phyloP scores from a whole-genome alignment of 2,113 vertebrate species.

The Craseonycteris thonglongyai region DNA sequence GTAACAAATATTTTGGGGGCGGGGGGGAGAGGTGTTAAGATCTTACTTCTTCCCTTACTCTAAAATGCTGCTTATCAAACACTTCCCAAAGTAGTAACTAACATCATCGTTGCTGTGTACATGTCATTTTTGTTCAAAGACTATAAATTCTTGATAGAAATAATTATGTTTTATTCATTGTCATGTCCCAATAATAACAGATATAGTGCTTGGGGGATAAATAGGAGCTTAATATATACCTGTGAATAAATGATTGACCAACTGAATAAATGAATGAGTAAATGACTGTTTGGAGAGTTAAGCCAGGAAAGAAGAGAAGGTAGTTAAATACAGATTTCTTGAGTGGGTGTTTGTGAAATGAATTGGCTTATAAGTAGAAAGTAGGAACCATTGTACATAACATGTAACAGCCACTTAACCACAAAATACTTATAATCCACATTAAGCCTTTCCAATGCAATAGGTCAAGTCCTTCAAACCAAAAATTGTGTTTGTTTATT shows the following conservation, averaged over 20 bases:
- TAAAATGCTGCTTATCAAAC: neutral
- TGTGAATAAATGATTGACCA: neutral
- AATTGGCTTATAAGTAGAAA: neutral
- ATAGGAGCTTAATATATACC: neutral
- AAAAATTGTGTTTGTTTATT: neutral
- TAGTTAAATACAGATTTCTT: neutral
- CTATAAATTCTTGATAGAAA: neutral
- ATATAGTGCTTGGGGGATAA: neutral
- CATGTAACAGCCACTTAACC: neutral
- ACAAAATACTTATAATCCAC: neutral
- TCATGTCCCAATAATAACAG: neutral
- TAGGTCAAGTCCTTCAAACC: neutral
- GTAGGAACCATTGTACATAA: neutral
- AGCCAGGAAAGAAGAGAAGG: neutral
- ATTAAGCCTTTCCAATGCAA: neutral
- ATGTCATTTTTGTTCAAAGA: neutral
- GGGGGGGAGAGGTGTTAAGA: too few species aligned
- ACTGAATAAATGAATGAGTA: neutral
- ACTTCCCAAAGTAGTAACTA: neutral
- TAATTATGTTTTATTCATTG: neutral
- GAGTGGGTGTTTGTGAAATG: neutral
- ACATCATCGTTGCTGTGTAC: neutral
- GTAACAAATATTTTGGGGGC: neutral
- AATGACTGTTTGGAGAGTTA: neutral
- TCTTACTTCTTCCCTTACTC: neutral